phyloP scores from a whole-genome alignment of 2,888 invertebrate species.

The Agriopis aurantiaria region DNA sequence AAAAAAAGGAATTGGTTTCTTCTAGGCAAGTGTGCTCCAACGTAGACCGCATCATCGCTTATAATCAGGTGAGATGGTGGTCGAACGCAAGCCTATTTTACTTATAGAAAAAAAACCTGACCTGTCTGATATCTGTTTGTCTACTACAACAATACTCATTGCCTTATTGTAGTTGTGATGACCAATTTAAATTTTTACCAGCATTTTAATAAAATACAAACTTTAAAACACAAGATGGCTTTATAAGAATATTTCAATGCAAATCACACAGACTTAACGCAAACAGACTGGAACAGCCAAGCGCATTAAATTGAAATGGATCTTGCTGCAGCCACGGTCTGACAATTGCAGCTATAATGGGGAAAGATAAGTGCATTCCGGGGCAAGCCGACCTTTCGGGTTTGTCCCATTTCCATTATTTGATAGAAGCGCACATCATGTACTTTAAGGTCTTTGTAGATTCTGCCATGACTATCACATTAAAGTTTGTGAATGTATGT shows the following conservation, averaged over 20 bases:
- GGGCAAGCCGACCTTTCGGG: neutral
- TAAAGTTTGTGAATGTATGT: no score
- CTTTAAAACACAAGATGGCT: neutral
- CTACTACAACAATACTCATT: no score
- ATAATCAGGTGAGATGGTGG: no score
- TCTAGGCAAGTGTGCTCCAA: no score
- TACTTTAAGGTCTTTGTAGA: neutral
- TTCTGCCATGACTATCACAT: no score
- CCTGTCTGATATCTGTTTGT: no score
- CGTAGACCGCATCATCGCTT: no score
- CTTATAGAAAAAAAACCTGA: no score
- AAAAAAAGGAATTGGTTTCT: no score
- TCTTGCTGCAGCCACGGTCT: neutral
- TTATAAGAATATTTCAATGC: slow-evolving; percentile 3
- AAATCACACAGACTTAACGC: slow-evolving; percentile 6
- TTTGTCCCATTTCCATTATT: neutral
- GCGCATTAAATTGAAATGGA: slow-evolving; percentile 8
- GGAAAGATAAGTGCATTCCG: neutral
- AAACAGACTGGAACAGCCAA: slow-evolving; percentile 3
- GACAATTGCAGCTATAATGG: slow-evolving; percentile 10
- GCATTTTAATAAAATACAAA: neutral
- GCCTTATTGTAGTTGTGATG: no score
- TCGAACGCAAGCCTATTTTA: no score
- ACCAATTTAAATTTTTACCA: neutral
- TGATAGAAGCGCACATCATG: neutral